Base-by-base conservation (phyloP, 2,888 invertebrate genomes). In the Rhagium mordax region DNA sequence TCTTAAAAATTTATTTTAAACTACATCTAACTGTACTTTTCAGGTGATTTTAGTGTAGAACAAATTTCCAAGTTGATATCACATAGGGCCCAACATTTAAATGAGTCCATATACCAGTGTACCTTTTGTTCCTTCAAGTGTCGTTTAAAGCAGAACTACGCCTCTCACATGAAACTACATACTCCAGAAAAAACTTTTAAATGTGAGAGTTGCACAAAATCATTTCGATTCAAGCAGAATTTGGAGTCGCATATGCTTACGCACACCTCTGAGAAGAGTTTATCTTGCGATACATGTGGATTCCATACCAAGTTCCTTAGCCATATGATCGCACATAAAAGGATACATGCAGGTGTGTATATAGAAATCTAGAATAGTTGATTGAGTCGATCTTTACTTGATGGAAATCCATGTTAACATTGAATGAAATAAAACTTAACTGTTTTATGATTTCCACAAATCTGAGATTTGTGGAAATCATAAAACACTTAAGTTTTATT, bases 291-390 rank as follows among this genome's bases (percentile, higher is more conserved):
- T 75, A 88, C 89, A n/a, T 93, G 93, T 86, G 91, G 92, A 7
- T 93, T 93, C 84, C 89, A 91, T 73, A 92, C 93, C 47, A 92
- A 92, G 83, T 92, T 91, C 83, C 89, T 92, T 76, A 92, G 92
- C 78, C 92, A 93, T 83, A 89, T 93, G 82, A 90, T 91, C 57
- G 89, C 91, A 13, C 93, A 93, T 84, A 91, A 91, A 79, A 87
- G 92, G 68, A 91, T 92, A 71, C 93, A 93, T 85, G 89, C 91
- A 78, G 90, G 91, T 87, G 82, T 81, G 66, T 74, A 18, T 33
- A 27, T n/a, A n/a, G n/a, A n/a, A n/a, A n/a, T n/a, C n/a, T n/a
- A n/a, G n/a, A n/a, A n/a, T n/a, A n/a, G n/a, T n/a, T n/a, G n/a
- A n/a, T n/a, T n/a, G n/a, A n/a, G n/a, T n/a, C n/a, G n/a, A n/a